Base-by-base conservation (phyloP, 2,888 invertebrate genomes). In the Eristalis intricaria region DNA sequence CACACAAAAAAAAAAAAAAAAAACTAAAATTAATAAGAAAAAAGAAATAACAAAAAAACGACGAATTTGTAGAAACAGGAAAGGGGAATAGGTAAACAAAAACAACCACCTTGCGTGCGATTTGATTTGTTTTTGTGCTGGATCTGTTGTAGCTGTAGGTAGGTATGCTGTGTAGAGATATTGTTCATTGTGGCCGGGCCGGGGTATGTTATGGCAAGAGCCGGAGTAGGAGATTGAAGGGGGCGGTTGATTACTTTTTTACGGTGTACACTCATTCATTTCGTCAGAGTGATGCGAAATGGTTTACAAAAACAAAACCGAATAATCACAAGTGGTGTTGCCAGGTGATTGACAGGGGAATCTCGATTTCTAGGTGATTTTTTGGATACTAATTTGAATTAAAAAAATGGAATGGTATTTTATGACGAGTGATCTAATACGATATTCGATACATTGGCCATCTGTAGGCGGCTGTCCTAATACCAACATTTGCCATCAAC, bases 81-180 rank as follows among this genome's bases (percentile, higher is more conserved):
- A 71, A 71, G 75, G 78, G 78, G 83, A 79, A 86, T 82, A 75
- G 73, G 86, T 86, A 86, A 86, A 86, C 82, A 86, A 86, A 86
- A 86, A 86, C 86, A 86, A 86, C 86, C 86, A 86, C 86, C 82
- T 86, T 86, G 86, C 86, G 65, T 83, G 64, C 56, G 70, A 79
- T 79, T 82, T 86, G 82, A 82, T 80, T 84, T 84, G 85, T 81
- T 73, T 65, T 70, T 29, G 32, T 32, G 64, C 11, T 56, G 40
- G 40, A 19, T 32, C 43, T 58, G 23, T 11, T 61, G 63, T 77
- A 19, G 23, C 8, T 61, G 63, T 77, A 19, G 43, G 63, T 71
- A n/a, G 50, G 50, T 50, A 50, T 50, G 50, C 50, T 50, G 70
- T 66, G 65, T 71, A 11, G 73, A 58, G 74, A 61, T 50, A 50